Percentiles rank a stretch among this genome's conserved stretches.
These are phyloP conservation scores for Coranthus polyacanthus DNA, from an alignment of 2,797 vertebrate species.

Conservation along the genomic window DNA sequence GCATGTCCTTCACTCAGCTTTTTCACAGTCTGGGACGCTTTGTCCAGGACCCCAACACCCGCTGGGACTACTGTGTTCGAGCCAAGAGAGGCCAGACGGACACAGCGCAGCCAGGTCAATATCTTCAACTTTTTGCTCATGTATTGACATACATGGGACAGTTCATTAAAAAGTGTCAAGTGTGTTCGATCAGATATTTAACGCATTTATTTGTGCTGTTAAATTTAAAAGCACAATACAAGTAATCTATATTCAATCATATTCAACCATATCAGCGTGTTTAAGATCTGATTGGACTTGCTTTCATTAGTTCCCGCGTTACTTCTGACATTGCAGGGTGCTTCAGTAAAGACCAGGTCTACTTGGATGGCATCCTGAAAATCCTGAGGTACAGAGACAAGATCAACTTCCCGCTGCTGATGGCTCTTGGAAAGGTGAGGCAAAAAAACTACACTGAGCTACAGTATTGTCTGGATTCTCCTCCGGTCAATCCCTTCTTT, in stretches of 20 bases:
- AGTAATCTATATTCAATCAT: no score
- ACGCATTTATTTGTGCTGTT: not conserved
- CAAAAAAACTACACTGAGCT: not conserved
- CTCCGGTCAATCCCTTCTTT: not conserved
- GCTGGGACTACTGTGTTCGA: conserved; percentile 96
- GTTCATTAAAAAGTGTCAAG: not conserved
- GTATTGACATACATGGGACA: not conserved
- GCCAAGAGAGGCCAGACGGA: conserved; percentile 94
- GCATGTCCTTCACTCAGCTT: conserved; percentile 91
- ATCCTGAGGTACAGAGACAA: conserved; percentile 91
- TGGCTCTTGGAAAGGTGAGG: conserved; percentile 93
- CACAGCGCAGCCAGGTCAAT: conserved; percentile 89
- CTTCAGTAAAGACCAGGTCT: conserved; percentile 98
- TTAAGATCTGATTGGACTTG: not conserved
- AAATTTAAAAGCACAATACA: no score
- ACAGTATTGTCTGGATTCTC: no score
- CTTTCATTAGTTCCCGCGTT: not conserved
- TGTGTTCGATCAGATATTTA: not conserved
- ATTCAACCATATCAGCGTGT: no score
- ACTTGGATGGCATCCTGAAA: conserved; percentile 93
- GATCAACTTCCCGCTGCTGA: conserved; percentile 93
- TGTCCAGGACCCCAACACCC: conserved; percentile 91
- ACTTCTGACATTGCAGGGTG: conserved; percentile 86
- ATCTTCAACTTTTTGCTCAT: no score
- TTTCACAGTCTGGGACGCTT: conserved; percentile 90